Percentiles rank a stretch among this genome's conserved stretches.
phyloP scores from a whole-genome alignment of 2,113 vertebrate genomes.

The Trematomus loennbergii region DNA sequence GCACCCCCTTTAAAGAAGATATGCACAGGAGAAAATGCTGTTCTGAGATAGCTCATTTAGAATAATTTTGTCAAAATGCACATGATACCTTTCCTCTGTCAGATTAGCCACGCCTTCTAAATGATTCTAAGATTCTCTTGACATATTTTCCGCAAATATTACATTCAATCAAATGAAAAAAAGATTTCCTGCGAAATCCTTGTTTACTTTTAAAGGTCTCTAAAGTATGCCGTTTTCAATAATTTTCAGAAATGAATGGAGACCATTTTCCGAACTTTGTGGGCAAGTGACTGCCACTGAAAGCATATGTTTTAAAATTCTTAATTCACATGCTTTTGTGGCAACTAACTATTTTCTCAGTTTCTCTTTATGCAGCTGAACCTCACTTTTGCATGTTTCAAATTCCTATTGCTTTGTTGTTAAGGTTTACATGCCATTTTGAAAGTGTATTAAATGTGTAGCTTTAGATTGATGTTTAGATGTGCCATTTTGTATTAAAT shows the following conservation, averaged over 20 bases:
- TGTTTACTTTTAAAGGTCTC: slow-evolving; percentile 36
- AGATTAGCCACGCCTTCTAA: slow-evolving; percentile 51
- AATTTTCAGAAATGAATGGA: slow-evolving; percentile 11
- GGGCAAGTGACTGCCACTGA: slow-evolving; percentile 6
- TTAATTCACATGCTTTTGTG: slow-evolving; percentile 37
- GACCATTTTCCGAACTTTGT: slow-evolving; percentile 25
- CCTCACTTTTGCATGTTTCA: slow-evolving; percentile 56
- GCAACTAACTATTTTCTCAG: slow-evolving; percentile 4
- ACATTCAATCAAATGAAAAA: slow-evolving; percentile 39
- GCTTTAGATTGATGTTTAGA: slow-evolving; percentile 50
- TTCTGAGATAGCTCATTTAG: slow-evolving; percentile 89
- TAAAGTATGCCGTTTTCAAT: slow-evolving; percentile 28
- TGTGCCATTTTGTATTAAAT: slow-evolving; percentile 49
- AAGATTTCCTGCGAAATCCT: slow-evolving; percentile 40
- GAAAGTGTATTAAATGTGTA: slow-evolving; percentile 30
- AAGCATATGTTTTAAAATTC: slow-evolving; percentile 20
- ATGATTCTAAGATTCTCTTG: slow-evolving; percentile 39
- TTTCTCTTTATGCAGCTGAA: slow-evolving; percentile 23
- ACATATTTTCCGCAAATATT: slow-evolving; percentile 47
- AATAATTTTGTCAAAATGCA: slow-evolving; percentile 43
- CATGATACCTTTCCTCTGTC: slow-evolving; percentile 45
- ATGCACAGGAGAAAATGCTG: slow-evolving; percentile 88
- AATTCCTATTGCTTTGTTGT: slow-evolving; percentile 31
- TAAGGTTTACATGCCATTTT: slow-evolving; percentile 38
- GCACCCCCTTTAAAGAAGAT: slow-evolving; percentile 94